phyloP scores from a whole-genome alignment of 2,113 vertebrate genomes.

The Acrocephalus kingi region DNA sequence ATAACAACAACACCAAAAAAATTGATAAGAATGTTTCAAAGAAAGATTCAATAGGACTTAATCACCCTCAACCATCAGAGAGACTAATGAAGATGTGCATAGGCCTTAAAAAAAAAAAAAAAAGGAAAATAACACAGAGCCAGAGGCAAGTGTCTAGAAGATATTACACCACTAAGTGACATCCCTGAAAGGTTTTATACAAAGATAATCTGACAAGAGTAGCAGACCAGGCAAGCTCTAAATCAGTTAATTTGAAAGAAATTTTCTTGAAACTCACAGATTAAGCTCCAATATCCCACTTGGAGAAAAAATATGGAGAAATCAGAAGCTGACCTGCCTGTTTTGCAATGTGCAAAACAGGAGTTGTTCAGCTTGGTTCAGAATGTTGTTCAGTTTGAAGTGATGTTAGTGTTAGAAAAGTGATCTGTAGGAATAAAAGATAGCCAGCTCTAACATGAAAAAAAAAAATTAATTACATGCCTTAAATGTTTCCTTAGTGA shows the following conservation, averaged over 20 bases:
- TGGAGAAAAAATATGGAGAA: neutral
- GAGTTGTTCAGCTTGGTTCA: neutral
- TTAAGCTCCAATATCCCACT: neutral
- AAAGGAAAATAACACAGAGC: neutral
- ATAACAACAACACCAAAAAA: neutral
- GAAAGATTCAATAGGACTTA: neutral
- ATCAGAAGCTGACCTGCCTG: neutral
- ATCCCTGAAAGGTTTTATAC: slow-evolving; percentile 2
- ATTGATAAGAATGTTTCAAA: neutral
- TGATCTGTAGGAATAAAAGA: neutral
- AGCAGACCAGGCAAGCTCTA: neutral
- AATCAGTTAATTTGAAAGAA: neutral
- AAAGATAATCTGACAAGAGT: neutral
- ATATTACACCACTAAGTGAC: neutral
- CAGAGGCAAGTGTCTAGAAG: neutral
- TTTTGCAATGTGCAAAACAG: neutral
- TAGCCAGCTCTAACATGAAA: neutral
- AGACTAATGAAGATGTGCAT: neutral
- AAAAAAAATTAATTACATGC: neutral
- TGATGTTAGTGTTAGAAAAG: neutral
- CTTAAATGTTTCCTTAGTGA: neutral
- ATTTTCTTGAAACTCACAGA: neutral
- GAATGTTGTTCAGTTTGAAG: neutral
- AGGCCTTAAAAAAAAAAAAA: neutral
- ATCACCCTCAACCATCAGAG: neutral